Base-by-base conservation (phyloP, 1,140 invertebrate species). In the Microplitis demolitor region DNA sequence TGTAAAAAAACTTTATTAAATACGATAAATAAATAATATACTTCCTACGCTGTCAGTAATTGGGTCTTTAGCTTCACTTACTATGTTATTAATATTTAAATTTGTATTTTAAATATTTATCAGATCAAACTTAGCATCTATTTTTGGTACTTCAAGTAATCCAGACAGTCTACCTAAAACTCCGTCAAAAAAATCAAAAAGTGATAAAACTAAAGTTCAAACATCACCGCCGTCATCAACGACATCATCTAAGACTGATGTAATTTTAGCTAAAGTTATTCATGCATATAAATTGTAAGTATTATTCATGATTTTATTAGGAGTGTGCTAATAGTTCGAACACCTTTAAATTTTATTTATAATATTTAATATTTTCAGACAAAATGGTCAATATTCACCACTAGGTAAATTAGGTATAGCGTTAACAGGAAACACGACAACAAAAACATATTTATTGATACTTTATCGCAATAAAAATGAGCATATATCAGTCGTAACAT, bases 321-420 rank as follows among this genome's bases (percentile, higher is more conserved):
- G 24, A 2, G 24, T 24, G 24, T 24, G 24, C 24, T 24, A 24
- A 24, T 24, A 24, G 24, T 24, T 24, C 24, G 24, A 0, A 24
- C 24, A 24, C 31, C 34, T 58, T 4, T 0, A 13, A 61, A 35
- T 24, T 70, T 54, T 35, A 62, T 61, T 31, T 54, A 60, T 16
- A 70, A 70, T 14, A 16, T 72, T 60, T 24, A 68, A 53, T 71
- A 67, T 54, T 84, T 78, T 34, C 56, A 86, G 85, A 16, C 75
- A 83, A 79, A 80, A 81, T 72, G 79, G 83, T 11, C 76, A 78
- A 71, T 87, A 86, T n/a, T 61, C 66, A 51, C 69, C 78, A 33
- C 37, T 82, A 37, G 84, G 84, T 35, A 87, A 84, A 68, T 56
- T 85, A 14, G 85, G 85, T 24, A 80, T 86, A 39, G 85, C 85